These are phyloP conservation scores for Coregonus sp. DNA, from an alignment of 2,797 vertebrate genomes.

Conservation along the genomic window DNA sequence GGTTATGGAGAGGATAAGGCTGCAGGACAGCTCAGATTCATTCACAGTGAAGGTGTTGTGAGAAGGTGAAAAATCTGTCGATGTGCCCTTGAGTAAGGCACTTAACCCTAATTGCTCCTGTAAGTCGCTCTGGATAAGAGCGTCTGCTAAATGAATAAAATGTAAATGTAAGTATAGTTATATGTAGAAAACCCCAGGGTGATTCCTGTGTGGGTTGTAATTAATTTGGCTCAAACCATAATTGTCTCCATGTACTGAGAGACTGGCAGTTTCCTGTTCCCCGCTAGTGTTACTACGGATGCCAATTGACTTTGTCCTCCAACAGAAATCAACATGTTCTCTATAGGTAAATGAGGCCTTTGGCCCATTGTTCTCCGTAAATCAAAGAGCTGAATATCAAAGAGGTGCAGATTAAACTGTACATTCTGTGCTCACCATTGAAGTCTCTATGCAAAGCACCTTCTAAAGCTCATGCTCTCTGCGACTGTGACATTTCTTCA, in stretches of 20 bases:
- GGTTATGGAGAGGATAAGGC: background rate
- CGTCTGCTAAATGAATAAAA: too few relatives aligned
- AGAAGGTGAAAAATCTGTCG: too few relatives aligned
- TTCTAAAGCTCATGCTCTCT: background rate
- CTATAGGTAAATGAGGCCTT: background rate
- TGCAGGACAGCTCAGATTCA: background rate
- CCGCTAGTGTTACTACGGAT: conserved; percentile 12
- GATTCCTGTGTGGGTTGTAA: conserved; percentile 11
- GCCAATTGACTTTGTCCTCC: conserved; percentile 22
- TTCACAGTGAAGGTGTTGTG: too few relatives aligned
- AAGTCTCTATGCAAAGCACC: background rate
- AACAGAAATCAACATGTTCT: background rate
- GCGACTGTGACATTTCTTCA: background rate
- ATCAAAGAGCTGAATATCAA: conserved; percentile 14
- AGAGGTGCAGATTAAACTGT: conserved; percentile 9
- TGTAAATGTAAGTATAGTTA: too few relatives aligned
- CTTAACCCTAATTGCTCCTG: too few relatives aligned
- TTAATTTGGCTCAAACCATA: conserved; percentile 17
- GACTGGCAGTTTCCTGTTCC: conserved; percentile 7
- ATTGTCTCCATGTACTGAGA: conserved; percentile 25
- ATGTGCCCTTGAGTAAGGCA: too few relatives aligned
- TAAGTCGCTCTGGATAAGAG: too few relatives aligned
- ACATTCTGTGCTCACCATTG: background rate
- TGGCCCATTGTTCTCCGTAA: background rate
- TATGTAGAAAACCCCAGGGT: background rate